Evolutionary conservation across 2,888 invertebrate genomes (phyloP).

Genomic region (Tetragnatha montana): DNA sequence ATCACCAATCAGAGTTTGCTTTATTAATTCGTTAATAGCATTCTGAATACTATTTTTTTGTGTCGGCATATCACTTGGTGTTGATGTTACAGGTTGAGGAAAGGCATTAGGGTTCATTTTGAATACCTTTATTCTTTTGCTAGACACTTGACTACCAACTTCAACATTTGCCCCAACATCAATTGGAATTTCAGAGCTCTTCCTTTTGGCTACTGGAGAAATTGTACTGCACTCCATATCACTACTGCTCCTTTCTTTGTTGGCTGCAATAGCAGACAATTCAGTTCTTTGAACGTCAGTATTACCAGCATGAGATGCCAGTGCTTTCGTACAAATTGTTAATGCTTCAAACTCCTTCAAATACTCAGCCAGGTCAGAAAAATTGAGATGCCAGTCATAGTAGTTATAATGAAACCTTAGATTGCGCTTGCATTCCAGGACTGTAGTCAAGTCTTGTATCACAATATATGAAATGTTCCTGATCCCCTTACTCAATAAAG

Average conservation of each 20-base stretch:
- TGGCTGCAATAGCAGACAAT: neutral
- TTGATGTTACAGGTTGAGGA: neutral
- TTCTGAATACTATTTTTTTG: neutral
- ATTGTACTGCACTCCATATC: neutral
- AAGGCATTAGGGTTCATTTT: neutral
- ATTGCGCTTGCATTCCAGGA: constrained; percentile 55
- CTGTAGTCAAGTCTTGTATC: constrained; percentile 51
- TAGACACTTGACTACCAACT: constrained; percentile 19
- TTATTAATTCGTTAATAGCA: constrained; percentile 47
- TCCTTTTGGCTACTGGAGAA: constrained; percentile 39
- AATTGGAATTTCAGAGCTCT: constrained; percentile 14
- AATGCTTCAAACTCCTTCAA: neutral
- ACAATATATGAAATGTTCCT: constrained; percentile 46
- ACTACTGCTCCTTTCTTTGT: neutral
- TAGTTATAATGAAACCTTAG: constrained; percentile 60
- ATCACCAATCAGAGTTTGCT: constrained; percentile 7
- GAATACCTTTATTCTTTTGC: constrained; percentile 28
- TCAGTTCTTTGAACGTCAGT: neutral
- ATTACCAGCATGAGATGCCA: constrained; percentile 24
- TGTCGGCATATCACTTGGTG: neutral
- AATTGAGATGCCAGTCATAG: constrained; percentile 54
- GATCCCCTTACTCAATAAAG: constrained; percentile 50
- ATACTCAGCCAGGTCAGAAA: constrained; percentile 40
- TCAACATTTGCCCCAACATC: constrained; percentile 44
- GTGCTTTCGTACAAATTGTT: neutral